Percentiles rank a stretch among this genome's conserved stretches.
Evolutionary conservation across 1,140 invertebrate genomes (phyloP).

Genomic region (Zaprionus taronus): DNA sequence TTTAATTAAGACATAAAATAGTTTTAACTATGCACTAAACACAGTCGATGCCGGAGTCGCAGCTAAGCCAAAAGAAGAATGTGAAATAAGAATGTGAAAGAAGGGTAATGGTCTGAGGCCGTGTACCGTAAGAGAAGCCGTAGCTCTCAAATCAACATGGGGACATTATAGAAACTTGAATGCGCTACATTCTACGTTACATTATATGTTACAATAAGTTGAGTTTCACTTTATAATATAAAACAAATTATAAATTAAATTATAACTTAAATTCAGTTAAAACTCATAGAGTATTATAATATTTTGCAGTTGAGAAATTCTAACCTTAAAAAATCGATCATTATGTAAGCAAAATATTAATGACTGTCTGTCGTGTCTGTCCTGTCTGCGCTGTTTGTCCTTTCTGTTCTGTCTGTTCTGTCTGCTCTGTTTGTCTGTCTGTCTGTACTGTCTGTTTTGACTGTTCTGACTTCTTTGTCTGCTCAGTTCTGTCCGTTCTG

Average conservation of each 20-base stretch:
- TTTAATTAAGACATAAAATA: constrained; percentile 81
- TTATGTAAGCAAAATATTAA: too few species aligned
- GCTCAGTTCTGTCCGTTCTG: too few species aligned
- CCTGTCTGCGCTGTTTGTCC: too few species aligned
- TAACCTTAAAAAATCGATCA: too few species aligned
- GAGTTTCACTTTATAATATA: background rate
- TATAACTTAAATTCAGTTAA: too few species aligned
- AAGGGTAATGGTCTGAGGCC: constrained; percentile 55
- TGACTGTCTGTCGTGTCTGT: too few species aligned
- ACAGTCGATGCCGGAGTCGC: constrained; percentile 36
- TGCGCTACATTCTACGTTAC: constrained; percentile 37
- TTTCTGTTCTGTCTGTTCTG: too few species aligned
- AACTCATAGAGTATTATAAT: background rate
- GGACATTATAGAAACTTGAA: constrained; percentile 27
- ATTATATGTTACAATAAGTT: background rate
- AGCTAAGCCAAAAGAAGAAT: constrained; percentile 40
- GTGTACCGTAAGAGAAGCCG: constrained; percentile 32
- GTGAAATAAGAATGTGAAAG: constrained; percentile 63
- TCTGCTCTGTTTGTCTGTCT: too few species aligned
- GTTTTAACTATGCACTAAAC: constrained; percentile 76
- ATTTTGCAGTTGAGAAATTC: background rate
- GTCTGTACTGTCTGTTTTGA: too few species aligned
- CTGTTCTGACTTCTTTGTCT: too few species aligned
- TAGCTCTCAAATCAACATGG: constrained; percentile 30
- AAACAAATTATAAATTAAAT: too few species aligned